Conservation (phyloP, 2,888 invertebrate genomes). For the Phalera bucephala region DNA sequence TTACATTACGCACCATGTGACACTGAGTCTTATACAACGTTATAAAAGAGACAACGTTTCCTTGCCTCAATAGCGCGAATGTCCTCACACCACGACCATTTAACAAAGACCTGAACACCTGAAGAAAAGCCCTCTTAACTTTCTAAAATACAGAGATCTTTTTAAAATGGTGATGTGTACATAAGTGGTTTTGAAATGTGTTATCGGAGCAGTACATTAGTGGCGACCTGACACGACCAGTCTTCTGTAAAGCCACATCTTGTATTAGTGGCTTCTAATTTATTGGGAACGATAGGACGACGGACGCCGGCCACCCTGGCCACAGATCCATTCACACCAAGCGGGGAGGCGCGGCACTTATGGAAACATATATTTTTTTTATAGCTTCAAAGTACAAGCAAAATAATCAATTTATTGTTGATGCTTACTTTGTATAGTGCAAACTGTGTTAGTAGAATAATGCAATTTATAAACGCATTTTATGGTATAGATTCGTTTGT, state of each 20-base stretch:
- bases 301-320: conserved; percentile 80
- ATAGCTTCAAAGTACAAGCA: background rate
- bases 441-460: too few species aligned
- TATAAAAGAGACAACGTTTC: conserved; percentile 66
- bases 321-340: conserved; percentile 74
- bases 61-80: conserved; percentile 61
- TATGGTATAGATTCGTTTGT: too few species aligned
- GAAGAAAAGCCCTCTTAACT: conserved; percentile 1
- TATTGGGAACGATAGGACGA: conserved; percentile 80
- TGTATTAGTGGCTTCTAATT: conserved; percentile 81
- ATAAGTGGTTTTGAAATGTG: conserved; percentile 73
- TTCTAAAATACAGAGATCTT: conserved; percentile 28
- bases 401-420: too few species aligned
- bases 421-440: too few species aligned
- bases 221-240: conserved; percentile 75
- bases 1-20: conserved; percentile 65
- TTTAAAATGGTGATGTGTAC: conserved; percentile 45
- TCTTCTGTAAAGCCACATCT: conserved; percentile 78
- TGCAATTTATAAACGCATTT: too few species aligned
- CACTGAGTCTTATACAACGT: conserved; percentile 68
- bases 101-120: conserved; percentile 19
- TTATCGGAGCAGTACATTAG: conserved; percentile 79
- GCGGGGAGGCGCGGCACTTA: conserved; percentile 45
- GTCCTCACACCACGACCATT: conserved; percentile 30
- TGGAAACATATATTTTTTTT: conserved; percentile 8